Conservation (phyloP, 2,888 invertebrate genomes). For the Ornithoptera alexandrae region DNA sequence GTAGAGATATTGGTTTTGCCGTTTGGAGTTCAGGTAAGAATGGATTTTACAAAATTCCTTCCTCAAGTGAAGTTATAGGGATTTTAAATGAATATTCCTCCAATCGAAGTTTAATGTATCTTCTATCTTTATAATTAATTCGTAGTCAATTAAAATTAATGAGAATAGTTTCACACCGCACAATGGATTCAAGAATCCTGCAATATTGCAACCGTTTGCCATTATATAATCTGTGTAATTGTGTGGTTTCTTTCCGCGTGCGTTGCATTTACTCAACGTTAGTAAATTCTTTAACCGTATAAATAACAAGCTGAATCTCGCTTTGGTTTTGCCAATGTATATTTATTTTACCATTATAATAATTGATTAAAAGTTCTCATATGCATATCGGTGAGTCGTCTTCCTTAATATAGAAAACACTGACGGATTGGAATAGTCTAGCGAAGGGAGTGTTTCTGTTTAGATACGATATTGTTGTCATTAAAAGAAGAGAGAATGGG, state of each 20-base stretch:
- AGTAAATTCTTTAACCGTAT: background rate
- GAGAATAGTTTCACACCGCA: background rate
- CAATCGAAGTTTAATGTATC: no score
- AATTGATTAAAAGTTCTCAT: background rate
- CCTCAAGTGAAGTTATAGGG: no score
- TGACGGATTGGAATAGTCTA: no score
- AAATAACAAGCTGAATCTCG: background rate
- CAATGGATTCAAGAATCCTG: background rate
- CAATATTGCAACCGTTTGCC: background rate
- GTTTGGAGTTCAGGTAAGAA: no score
- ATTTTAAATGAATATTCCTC: no score
- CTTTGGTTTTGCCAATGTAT: background rate
- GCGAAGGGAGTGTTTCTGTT: no score
- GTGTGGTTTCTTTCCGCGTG: conserved; percentile 1
- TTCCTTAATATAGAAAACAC: no score
- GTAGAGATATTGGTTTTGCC: no score
- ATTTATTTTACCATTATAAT: background rate
- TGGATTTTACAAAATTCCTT: no score
- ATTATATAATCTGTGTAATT: conserved; percentile 10
- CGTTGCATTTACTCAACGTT: background rate
- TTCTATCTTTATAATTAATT: background rate
- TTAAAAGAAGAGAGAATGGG: no score
- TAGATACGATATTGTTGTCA: no score
- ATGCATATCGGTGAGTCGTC: background rate
- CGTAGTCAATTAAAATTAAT: background rate